phyloP scores from a whole-genome alignment of 2,113 vertebrate species.

The Orycteropus afer region DNA sequence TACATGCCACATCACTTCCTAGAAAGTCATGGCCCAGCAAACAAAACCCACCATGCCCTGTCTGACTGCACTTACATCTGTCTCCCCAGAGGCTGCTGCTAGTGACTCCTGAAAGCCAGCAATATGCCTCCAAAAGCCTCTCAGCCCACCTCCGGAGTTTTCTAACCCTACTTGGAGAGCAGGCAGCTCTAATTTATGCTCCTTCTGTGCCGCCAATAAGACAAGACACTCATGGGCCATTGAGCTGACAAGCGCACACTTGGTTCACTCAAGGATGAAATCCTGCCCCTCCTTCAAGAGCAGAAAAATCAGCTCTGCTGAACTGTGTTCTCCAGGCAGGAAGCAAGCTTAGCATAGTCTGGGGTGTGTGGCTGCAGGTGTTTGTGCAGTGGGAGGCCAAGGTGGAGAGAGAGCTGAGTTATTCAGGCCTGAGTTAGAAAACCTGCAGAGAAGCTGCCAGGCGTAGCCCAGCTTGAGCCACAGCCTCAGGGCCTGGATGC shows the following conservation, averaged over 20 bases:
- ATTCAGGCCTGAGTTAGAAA: not conserved
- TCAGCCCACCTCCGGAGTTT: not conserved
- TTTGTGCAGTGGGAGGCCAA: not conserved
- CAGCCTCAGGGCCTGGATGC: not conserved
- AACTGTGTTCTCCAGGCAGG: not conserved
- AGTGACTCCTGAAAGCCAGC: not conserved
- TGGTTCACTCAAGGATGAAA: not conserved
- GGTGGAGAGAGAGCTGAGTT: not conserved
- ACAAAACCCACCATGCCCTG: not conserved
- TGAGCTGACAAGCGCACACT: not conserved
- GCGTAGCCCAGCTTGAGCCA: too few species aligned
- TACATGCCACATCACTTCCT: not conserved
- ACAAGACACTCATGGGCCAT: not conserved
- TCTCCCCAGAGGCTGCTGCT: not conserved
- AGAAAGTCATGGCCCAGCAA: not conserved
- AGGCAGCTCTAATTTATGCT: not conserved
- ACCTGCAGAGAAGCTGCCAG: not conserved
- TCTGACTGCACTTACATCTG: not conserved
- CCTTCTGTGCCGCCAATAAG: not conserved
- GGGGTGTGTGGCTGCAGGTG: not conserved
- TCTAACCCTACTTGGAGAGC: not conserved
- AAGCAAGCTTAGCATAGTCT: not conserved
- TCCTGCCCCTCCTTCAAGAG: not conserved
- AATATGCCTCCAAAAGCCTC: fast-evolving
- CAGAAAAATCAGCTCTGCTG: not conserved